Evolutionary conservation across 2,888 invertebrate species (phyloP).

Genomic region (Macrosiphum euphorbiae): DNA sequence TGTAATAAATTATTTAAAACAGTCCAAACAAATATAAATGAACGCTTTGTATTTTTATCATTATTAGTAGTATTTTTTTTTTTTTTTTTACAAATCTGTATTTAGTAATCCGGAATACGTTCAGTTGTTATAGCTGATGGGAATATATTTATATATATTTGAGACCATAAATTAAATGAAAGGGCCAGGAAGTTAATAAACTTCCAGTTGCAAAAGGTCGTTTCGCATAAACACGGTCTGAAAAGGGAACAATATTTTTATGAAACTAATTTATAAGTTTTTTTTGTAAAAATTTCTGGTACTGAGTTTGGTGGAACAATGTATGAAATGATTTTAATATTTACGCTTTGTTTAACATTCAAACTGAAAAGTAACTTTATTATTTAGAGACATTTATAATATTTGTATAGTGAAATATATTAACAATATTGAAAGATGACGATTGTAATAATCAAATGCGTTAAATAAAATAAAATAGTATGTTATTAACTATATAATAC

Average conservation of each 20-base stretch:
- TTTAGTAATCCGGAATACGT: conserved; percentile 62
- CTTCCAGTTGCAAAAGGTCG: conserved; percentile 61
- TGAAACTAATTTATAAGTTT: conserved; percentile 64
- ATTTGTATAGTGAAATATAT: neutral
- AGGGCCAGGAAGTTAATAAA: conserved; percentile 63
- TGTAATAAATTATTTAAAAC: conserved; percentile 47
- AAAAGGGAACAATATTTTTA: conserved; percentile 64
- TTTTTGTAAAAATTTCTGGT: conserved; percentile 49
- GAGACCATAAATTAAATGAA: conserved; percentile 61
- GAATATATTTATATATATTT: conserved; percentile 53
- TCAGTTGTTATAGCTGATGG: conserved; percentile 42
- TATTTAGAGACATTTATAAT: conserved; percentile 40
- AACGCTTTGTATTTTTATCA: conserved; percentile 53
- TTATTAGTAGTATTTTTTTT: conserved; percentile 49
- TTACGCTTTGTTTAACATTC: conserved; percentile 53
- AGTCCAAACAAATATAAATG: conserved; percentile 43
- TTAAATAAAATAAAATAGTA: neutral
- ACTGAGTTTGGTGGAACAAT: conserved; percentile 45
- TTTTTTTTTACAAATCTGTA: conserved; percentile 54
- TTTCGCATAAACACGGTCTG: conserved; percentile 63
- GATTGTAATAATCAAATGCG: neutral
- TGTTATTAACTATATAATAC: neutral
- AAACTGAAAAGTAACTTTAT: conserved; percentile 36
- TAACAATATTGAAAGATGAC: neutral
- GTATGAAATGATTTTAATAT: conserved; percentile 57